phyloP scores from a whole-genome alignment of 2,113 vertebrate genomes.

The Ciconia maguari region DNA sequence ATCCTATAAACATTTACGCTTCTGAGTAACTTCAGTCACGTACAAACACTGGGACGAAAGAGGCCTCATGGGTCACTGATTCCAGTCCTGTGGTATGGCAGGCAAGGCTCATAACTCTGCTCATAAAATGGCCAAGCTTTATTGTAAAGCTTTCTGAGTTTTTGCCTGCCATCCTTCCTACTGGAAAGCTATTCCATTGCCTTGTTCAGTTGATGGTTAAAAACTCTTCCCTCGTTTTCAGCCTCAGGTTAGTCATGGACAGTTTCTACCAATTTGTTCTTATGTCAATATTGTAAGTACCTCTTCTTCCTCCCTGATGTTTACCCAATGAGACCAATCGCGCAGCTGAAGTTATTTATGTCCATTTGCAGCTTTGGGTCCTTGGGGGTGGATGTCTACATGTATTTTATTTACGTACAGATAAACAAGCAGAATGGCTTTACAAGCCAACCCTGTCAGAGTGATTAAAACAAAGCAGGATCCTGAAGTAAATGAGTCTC shows the following conservation, averaged over 20 bases:
- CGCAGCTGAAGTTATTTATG: slow-evolving; percentile 24
- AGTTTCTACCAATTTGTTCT: neutral
- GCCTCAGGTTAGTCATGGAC: neutral
- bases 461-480: slow-evolving; percentile 38
- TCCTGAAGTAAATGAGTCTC: slow-evolving; percentile 1
- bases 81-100: neutral
- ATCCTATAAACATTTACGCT: slow-evolving; percentile 57
- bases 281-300: slow-evolving; percentile 24
- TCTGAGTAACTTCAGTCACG: slow-evolving; percentile 31
- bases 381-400: neutral
- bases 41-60: neutral
- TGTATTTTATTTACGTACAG: neutral
- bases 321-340: neutral
- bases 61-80: neutral
- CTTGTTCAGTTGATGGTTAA: neutral
- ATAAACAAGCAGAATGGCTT: slow-evolving; percentile 40
- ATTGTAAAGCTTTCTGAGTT: neutral
- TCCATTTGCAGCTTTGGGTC: slow-evolving; percentile 3
- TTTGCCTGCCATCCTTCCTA: neutral
- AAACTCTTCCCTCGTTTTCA: neutral
- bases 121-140: neutral
- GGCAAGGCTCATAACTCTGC: neutral
- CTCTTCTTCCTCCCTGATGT: slow-evolving; percentile 38
- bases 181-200: neutral
- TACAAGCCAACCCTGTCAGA: slow-evolving; percentile 18